phyloP scores from a whole-genome alignment of 2,888 invertebrate genomes.

The Lydus trimaculatus region DNA sequence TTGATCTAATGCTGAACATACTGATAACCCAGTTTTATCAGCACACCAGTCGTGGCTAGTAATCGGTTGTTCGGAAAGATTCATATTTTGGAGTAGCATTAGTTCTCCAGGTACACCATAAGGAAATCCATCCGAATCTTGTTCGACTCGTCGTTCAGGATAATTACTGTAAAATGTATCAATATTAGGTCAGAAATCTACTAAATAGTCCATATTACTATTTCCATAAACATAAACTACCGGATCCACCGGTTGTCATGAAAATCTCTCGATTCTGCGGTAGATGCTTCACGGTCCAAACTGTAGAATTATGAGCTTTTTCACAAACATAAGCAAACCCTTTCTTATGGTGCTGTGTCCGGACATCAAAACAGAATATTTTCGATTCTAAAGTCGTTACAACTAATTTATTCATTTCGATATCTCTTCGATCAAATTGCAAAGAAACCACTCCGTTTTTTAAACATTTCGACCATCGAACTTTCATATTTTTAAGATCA shows the following conservation, averaged over 20 bases:
- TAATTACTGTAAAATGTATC: slow-evolving; percentile 68
- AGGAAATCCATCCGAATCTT: slow-evolving; percentile 74
- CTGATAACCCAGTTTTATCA: slow-evolving; percentile 86
- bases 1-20: slow-evolving; percentile 93
- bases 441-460: slow-evolving; percentile 89
- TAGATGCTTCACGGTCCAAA: slow-evolving; percentile 88
- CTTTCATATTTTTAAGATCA: slow-evolving; percentile 82
- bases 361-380: slow-evolving; percentile 86
- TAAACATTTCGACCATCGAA: slow-evolving; percentile 90
- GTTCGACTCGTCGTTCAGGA: slow-evolving; percentile 76
- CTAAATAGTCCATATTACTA: slow-evolving; percentile 74
- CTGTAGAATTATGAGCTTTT: slow-evolving; percentile 72
- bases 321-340: slow-evolving; percentile 77
- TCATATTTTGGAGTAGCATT: slow-evolving; percentile 78
- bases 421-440: slow-evolving; percentile 93
- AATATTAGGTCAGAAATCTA: slow-evolving; percentile 35
- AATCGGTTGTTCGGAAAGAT: slow-evolving; percentile 87
- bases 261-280: slow-evolving; percentile 96
- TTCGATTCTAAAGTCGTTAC: slow-evolving; percentile 92
- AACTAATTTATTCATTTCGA: slow-evolving; percentile 93
- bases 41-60: slow-evolving; percentile 91
- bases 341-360: slow-evolving; percentile 85
- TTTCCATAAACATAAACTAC: slow-evolving; percentile 94
- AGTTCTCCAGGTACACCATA: slow-evolving; percentile 81
- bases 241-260: slow-evolving; percentile 88